A percentile compares a stretch with the other conserved stretches of the same genome.
phyloP scores from a whole-genome alignment of 2,888 invertebrate species.

The Diabrotica balteata region DNA sequence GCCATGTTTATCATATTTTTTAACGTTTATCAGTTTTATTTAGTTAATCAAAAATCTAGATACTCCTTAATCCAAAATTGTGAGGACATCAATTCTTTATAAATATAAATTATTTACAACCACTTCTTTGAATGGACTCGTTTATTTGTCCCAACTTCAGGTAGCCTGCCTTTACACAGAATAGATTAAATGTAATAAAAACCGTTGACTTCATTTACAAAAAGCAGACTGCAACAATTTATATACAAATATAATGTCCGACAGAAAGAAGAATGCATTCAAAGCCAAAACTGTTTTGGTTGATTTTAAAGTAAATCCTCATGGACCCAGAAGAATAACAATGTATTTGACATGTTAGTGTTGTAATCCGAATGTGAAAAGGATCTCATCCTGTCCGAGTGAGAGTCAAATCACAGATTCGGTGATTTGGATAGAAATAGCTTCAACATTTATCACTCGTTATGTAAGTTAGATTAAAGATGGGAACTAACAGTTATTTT shows the following conservation, averaged over 20 bases:
- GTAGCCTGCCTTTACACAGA: neutral
- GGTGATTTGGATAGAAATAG: neutral
- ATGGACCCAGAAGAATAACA: slow-evolving; percentile 28
- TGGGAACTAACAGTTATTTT: slow-evolving; percentile 1
- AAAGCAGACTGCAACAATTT: slow-evolving; percentile 2
- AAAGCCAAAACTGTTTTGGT: slow-evolving; percentile 17
- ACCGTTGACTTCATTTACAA: neutral
- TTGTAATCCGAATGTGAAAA: slow-evolving; percentile 41
- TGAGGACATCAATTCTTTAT: too few species aligned
- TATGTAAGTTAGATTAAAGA: neutral
- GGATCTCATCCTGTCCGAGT: slow-evolving; percentile 31
- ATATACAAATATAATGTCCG: neutral
- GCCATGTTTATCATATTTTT: too few species aligned
- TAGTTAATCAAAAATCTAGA: too few species aligned
- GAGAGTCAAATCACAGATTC: slow-evolving; percentile 24
- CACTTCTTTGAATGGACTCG: too few species aligned
- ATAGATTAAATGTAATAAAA: neutral
- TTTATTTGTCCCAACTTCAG: neutral
- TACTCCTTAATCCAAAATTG: too few species aligned
- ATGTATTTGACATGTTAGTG: slow-evolving; percentile 39
- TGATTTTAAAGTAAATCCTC: slow-evolving; percentile 24
- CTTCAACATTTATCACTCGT: too few species aligned
- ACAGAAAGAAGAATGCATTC: slow-evolving; percentile 8
- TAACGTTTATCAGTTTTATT: too few species aligned
- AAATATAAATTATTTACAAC: too few species aligned